Base-by-base conservation (phyloP, 2,797 vertebrate species). In the Bradypus variegatus region DNA sequence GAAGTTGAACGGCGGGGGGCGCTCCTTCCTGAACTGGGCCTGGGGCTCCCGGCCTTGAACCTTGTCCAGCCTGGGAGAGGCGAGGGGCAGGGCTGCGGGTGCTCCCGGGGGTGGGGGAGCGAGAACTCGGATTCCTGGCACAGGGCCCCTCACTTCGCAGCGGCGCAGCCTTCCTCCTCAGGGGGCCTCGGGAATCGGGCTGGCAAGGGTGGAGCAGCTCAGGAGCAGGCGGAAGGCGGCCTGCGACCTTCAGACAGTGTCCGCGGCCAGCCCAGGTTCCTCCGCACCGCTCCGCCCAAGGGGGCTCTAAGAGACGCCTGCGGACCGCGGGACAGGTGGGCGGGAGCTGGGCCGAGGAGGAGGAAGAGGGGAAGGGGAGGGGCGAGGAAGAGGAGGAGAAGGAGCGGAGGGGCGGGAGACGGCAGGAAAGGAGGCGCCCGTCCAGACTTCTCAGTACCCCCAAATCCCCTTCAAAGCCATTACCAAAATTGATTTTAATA, bases 401-500 rank as follows among this genome's bases (percentile, higher is more conserved):
- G 29, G 18, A 36, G 73, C 67, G 70, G 75, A 62, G 58, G 64
- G 45, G 25, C 38, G n/a, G 11, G 21, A 2, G 45, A 2, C 2
- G 21, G 15, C 36, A 70, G n/a, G 64, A 23, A 48, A 78, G 93
- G 73, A 89, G 67, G 53, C 95, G 72, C 23, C 70, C n/a, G 86
- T 65, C 82, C 60, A 83, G 88, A 79, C 78, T 95, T 95, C 90
- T 55, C 48, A 91, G 86, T 81, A 27, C 79, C 93, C 78, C 86
- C 58, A 73, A 95, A 94, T 95, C 92, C 92, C 94, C 94, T 76
- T 80, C 95, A 96, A 94, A 96, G 93, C 89, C 93, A 94, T 96
- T 97, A 95, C 94, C 93, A 95, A 94, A 93, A 97, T 94, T 94
- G 94, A 97, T 97, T 96, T 96, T 96, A 97, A 96, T 96, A 95